Base-by-base conservation (phyloP, 1,140 invertebrate species). In the Drosophila ananassae region DNA sequence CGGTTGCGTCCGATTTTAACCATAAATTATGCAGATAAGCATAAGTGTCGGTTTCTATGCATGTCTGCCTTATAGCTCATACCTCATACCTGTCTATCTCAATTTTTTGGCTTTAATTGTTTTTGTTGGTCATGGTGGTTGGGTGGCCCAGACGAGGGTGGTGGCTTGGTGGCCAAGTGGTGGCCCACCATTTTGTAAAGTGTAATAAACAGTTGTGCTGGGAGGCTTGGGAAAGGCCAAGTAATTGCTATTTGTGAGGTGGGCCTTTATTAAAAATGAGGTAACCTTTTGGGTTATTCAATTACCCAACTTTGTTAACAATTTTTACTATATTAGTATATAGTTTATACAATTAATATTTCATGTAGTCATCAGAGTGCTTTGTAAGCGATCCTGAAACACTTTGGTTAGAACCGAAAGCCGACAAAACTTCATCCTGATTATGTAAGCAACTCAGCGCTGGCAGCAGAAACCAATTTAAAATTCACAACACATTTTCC, bases 21-120 rank as follows among this genome's bases (percentile, higher is more conserved):
- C 84, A 89, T 83, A 89, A 89, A 89, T 89, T 89, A 89, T 83
- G 79, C 79, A 89, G 83, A 89, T 89, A 89, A 89, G 79, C 76
- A 55, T 59, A 89, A 87, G 73, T 79, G 76, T 59, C 41, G 52
- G 41, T 61, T 50, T 56, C 32, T 39, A 67, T 71, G 53, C 64
- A 62, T 74, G 56, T 59, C 53, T 55, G 41, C 17, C 17, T 17
- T 17, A 17, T 17, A 17, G 17, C 17, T 17, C 17, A 17, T 17
- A 17, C 17, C 17, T 71, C 72, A 48, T 50, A 69, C 63, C 44
- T 55, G 44, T 48, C 52, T 71, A 24, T 66, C 53, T 66, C 46
- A 48, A 47, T 60, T 76, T 73, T 69, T 62, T 44, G 34, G 58
- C 24, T 34, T 57, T 81, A 72, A 66, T 81, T 81, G 73, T 82